A percentile compares a stretch with the other conserved stretches of the same genome.
These are phyloP conservation scores for Sebastes schlegelii DNA, from an alignment of 2,113 vertebrate genomes.

Conservation along the genomic window DNA sequence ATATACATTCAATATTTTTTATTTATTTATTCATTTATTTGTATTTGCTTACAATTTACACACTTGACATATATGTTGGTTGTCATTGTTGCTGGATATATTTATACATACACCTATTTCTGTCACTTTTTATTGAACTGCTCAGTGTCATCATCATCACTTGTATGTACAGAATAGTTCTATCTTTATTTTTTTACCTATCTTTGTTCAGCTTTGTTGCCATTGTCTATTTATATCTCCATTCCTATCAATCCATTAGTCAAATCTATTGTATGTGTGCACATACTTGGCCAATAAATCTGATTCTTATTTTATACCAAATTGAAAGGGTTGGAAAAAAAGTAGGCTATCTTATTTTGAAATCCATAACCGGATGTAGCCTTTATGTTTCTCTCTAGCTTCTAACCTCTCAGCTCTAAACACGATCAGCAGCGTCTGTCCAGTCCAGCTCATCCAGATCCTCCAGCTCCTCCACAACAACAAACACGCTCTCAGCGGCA, in stretches of 20 bases:
- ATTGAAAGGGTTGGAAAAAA: not conserved
- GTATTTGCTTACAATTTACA: not conserved
- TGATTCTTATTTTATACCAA: not conserved
- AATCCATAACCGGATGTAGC: conserved; percentile 32
- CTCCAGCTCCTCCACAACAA: conserved; percentile 23
- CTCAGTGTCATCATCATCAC: not conserved
- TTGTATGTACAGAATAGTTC: not conserved
- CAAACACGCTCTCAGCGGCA: conserved; percentile 13
- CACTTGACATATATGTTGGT: not conserved
- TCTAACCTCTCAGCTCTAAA: not conserved
- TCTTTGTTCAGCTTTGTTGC: not conserved
- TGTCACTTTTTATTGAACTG: not conserved
- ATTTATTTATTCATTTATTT: not conserved
- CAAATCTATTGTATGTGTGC: no score
- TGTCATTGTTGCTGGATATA: not conserved
- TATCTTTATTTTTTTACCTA: not conserved
- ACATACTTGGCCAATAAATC: no score
- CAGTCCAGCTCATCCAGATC: not conserved
- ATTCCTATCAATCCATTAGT: not conserved
- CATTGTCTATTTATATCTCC: not conserved
- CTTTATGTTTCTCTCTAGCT: not conserved
- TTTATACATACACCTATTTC: no score
- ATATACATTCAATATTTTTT: not conserved
- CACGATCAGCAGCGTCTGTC: conserved; percentile 7
- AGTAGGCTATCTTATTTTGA: conserved; percentile 56